These are phyloP conservation scores for Lepidochrysops patricia DNA, from an alignment of 2,888 invertebrate species.

Conservation along the genomic window DNA sequence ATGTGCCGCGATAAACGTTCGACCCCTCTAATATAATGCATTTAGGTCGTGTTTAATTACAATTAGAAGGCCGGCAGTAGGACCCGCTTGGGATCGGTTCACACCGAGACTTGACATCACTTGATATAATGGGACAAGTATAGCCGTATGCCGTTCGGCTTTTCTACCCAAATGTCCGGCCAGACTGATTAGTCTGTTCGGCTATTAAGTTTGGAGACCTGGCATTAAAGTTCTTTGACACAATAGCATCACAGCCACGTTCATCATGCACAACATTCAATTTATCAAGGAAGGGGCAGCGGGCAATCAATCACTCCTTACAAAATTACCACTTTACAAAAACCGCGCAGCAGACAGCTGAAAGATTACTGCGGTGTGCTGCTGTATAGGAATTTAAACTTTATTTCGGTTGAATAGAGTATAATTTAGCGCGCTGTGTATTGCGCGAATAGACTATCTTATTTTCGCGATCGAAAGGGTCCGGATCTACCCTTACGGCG, in stretches of 20 bases:
- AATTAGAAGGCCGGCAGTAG: too few relatives aligned
- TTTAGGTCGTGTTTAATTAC: too few relatives aligned
- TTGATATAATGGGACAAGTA: too few relatives aligned
- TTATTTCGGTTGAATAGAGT: neutral
- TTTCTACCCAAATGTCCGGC: too few relatives aligned
- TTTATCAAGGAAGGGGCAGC: neutral
- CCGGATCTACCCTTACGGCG: neutral
- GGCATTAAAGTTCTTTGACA: neutral
- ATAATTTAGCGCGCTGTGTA: neutral
- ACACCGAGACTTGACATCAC: too few relatives aligned
- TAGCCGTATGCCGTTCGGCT: too few relatives aligned
- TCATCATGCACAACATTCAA: neutral
- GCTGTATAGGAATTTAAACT: neutral
- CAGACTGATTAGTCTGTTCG: too few relatives aligned
- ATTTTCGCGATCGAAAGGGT: slow-evolving; percentile 5
- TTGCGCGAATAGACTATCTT: neutral
- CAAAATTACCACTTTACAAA: slow-evolving; percentile 1
- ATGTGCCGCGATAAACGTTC: too few relatives aligned
- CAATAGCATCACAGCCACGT: neutral
- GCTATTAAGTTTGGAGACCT: too few relatives aligned
- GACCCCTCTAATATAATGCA: too few relatives aligned
- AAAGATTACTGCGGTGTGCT: neutral
- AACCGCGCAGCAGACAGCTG: neutral
- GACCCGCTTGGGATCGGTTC: too few relatives aligned
- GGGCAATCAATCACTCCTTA: neutral